Evolutionary conservation across 2,113 vertebrate genomes (phyloP).

Genomic region (Amphiprion ocellaris): DNA sequence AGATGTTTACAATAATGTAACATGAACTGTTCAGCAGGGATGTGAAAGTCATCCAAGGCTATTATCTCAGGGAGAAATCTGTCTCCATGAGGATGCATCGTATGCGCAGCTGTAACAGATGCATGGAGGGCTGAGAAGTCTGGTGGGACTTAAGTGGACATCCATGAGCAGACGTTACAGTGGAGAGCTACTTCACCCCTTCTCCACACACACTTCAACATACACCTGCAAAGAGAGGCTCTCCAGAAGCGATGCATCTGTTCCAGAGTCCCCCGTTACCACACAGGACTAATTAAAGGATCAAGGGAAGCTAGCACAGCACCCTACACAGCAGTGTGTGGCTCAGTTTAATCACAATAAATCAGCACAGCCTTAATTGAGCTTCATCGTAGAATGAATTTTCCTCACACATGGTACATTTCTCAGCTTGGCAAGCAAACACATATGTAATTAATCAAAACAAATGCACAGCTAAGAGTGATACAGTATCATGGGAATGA

Average conservation of each 20-base stretch:
- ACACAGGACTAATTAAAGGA: constrained; percentile 76
- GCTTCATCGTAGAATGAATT: constrained; percentile 34
- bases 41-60: constrained; percentile 11
- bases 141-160: constrained; percentile 26
- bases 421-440: constrained; percentile 18
- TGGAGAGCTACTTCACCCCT: constrained; percentile 37
- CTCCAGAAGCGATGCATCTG: constrained; percentile 58
- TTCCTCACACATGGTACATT: constrained; percentile 28
- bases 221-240: constrained; percentile 48
- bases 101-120: constrained; percentile 38
- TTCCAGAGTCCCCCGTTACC: constrained; percentile 52
- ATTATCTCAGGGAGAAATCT: constrained; percentile 7
- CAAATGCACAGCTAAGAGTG: constrained; percentile 36
- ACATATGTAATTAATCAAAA: constrained; percentile 64
- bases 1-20: constrained; percentile 40
- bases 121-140: constrained; percentile 7
- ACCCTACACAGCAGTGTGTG: constrained; percentile 47
- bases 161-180: constrained; percentile 43
- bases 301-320: constrained; percentile 56
- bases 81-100: neutral
- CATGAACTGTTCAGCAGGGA: constrained; percentile 17
- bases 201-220: constrained; percentile 23
- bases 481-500: constrained; percentile 23
- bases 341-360: constrained; percentile 71
- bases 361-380: constrained; percentile 67